A percentile compares a stretch with the other conserved stretches of the same genome.
Evolutionary conservation across 2,888 invertebrate species (phyloP).

Genomic region (Siphlonurus alternatus): DNA sequence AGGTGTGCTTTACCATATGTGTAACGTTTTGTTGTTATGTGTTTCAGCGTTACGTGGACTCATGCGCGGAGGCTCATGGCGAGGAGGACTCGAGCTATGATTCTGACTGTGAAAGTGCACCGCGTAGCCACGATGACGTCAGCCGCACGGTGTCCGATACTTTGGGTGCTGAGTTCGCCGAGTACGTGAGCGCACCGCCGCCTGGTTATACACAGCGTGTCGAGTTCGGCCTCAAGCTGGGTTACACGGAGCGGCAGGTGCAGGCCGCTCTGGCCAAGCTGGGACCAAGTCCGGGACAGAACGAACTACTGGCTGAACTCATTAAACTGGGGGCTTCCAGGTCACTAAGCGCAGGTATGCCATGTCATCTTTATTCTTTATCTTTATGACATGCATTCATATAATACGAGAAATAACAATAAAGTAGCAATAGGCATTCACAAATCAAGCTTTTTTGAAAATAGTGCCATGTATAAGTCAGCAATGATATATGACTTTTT

Average conservation of each 20-base stretch:
- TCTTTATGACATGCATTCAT: no score
- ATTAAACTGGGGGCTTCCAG: slow-evolving; percentile 54
- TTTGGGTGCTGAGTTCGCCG: slow-evolving; percentile 67
- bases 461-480: no score
- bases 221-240: slow-evolving; percentile 82
- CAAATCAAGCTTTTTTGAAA: no score
- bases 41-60: slow-evolving; percentile 6
- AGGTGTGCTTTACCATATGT: background rate
- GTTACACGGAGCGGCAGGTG: slow-evolving; percentile 76
- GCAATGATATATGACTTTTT: no score
- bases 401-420: no score
- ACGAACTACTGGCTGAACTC: slow-evolving; percentile 74
- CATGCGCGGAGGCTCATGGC: slow-evolving; percentile 10
- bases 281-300: slow-evolving; percentile 71
- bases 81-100: slow-evolving; percentile 74
- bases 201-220: slow-evolving; percentile 42
- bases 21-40: background rate
- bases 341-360: background rate
- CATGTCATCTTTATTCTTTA: no score
- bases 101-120: slow-evolving; percentile 51
- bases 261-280: slow-evolving; percentile 65
- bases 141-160: slow-evolving; percentile 72
- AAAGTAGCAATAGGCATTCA: no score
- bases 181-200: slow-evolving; percentile 44
- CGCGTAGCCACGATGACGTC: slow-evolving; percentile 48